Evolutionary conservation across 1,140 invertebrate genomes (phyloP).

Genomic region (Conus ventricosus): DNA sequence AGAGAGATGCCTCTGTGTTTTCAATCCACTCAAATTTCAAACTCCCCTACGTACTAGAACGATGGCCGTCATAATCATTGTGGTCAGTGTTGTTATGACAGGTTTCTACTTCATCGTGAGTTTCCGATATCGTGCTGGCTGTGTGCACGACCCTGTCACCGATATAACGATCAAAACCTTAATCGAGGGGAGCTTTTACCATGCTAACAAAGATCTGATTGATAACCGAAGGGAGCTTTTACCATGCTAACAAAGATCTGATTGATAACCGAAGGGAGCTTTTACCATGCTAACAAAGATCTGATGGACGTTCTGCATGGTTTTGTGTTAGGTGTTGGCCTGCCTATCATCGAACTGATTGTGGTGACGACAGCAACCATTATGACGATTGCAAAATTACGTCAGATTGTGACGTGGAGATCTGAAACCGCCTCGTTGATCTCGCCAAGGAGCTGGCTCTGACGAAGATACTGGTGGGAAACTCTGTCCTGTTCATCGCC

Average conservation of each 20-base stretch:
- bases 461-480: conserved; percentile 19
- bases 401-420: background rate
- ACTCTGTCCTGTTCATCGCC: conserved; percentile 6
- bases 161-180: too few relatives aligned
- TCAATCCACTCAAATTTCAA: background rate
- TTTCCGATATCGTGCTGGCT: background rate
- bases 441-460: conserved; percentile 2
- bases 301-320: background rate
- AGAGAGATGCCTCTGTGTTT: conserved; percentile 12
- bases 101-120: background rate
- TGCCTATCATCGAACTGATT: background rate
- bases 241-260: background rate
- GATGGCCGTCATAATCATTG: background rate
- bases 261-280: background rate
- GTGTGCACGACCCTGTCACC: background rate
- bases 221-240: background rate
- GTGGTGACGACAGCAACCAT: background rate
- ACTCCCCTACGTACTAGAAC: background rate
- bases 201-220: background rate
- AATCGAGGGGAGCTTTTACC: background rate
- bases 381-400: background rate
- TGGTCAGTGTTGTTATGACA: background rate
- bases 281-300: background rate
- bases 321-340: background rate
- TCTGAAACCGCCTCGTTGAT: background rate